A percentile compares a stretch with the other conserved stretches of the same genome.
phyloP scores from a whole-genome alignment of 2,797 vertebrate species.

The Emys orbicularis region DNA sequence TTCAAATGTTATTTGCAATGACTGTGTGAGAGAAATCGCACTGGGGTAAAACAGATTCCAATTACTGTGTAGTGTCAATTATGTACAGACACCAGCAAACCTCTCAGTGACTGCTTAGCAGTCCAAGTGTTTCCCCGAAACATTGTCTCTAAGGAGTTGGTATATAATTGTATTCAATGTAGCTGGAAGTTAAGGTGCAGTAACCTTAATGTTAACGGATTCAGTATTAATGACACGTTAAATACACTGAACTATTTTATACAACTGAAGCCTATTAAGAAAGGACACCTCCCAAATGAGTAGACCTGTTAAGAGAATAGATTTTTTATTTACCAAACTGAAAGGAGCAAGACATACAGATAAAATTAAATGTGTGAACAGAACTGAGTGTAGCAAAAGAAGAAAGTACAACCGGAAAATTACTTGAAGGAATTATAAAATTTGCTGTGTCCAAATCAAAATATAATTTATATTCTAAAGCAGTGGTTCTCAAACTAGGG shows the following conservation, averaged over 20 bases:
- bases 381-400: neutral
- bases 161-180: slow-evolving; percentile 70
- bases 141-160: slow-evolving; percentile 60
- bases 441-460: neutral
- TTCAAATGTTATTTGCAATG: slow-evolving; percentile 68
- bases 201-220: slow-evolving; percentile 73
- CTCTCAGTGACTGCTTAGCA: slow-evolving; percentile 61
- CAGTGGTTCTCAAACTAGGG: no score
- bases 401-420: neutral
- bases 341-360: slow-evolving; percentile 37
- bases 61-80: slow-evolving; percentile 64
- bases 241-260: slow-evolving; percentile 47
- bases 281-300: slow-evolving; percentile 59
- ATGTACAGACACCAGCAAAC: slow-evolving; percentile 52
- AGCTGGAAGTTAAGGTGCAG: slow-evolving; percentile 71
- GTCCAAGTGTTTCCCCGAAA: slow-evolving; percentile 75
- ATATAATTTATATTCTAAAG: neutral
- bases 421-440: neutral
- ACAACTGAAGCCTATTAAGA: slow-evolving; percentile 43
- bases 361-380: slow-evolving; percentile 14
- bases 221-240: slow-evolving; percentile 73
- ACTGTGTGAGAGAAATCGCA: slow-evolving; percentile 61
- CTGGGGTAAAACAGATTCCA: slow-evolving; percentile 59
- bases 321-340: slow-evolving; percentile 44
- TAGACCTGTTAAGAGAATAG: slow-evolving; percentile 38